Evolutionary conservation across 2,113 vertebrate species (phyloP).

Genomic region (Peromyscus leucopus): DNA sequence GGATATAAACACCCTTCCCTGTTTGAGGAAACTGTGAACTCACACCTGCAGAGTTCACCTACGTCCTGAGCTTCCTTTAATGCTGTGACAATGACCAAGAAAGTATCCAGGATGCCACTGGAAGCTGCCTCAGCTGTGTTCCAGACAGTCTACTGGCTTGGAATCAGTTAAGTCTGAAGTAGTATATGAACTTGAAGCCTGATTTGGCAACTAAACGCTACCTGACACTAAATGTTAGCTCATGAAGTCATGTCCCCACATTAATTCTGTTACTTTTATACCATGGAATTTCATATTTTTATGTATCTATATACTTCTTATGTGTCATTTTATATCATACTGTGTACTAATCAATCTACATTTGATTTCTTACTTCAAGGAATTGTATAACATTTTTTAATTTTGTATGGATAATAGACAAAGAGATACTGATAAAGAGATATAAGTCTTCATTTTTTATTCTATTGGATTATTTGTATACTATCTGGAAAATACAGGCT

Average conservation of each 20-base stretch:
- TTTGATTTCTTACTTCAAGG: not conserved
- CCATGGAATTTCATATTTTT: not conserved
- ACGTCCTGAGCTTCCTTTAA: not conserved
- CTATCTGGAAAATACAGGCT: not conserved
- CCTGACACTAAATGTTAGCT: not conserved
- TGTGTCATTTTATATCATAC: not conserved
- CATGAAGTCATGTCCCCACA: not conserved
- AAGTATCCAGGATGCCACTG: too few species aligned
- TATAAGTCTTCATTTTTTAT: not conserved
- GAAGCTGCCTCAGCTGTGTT: not conserved
- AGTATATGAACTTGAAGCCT: not conserved
- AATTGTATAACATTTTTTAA: not conserved
- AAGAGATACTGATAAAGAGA: not conserved
- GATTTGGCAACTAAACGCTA: too few species aligned
- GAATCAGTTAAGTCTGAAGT: not conserved
- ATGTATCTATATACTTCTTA: not conserved
- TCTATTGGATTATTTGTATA: not conserved
- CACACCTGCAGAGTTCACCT: not conserved
- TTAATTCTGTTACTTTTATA: not conserved
- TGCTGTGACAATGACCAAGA: not conserved
- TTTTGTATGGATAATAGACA: not conserved
- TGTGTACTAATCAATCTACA: not conserved
- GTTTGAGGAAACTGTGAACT: too few species aligned
- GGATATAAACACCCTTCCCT: not conserved
- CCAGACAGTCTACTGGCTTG: not conserved